Percentiles rank a stretch among this genome's conserved stretches.
phyloP scores from a whole-genome alignment of 2,888 invertebrate genomes.

The Ctena decussata region DNA sequence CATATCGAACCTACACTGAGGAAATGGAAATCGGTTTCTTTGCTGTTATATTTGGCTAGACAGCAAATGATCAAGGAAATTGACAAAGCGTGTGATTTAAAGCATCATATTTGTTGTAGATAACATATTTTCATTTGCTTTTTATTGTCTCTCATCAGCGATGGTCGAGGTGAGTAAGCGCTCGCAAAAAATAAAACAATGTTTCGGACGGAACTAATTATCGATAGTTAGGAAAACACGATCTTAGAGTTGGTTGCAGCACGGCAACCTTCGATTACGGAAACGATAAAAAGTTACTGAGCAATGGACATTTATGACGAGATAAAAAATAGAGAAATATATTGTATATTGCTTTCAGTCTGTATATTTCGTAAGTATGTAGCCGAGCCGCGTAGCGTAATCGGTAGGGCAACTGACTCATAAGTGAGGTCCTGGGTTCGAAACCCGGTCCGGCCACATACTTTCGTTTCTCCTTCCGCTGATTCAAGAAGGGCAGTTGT shows the following conservation, averaged over 20 bases:
- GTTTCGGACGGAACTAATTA: constrained; percentile 10
- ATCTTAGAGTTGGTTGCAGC: background rate
- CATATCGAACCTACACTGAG: background rate
- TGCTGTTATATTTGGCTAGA: constrained; percentile 18
- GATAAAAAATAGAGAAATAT: too few species aligned
- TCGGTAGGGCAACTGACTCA: too few species aligned
- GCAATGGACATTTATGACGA: background rate
- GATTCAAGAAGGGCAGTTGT: too few species aligned
- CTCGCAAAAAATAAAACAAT: background rate
- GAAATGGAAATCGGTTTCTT: constrained; percentile 24
- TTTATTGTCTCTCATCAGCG: constrained; percentile 16
- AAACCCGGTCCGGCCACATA: too few species aligned
- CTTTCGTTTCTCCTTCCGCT: too few species aligned
- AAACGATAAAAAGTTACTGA: background rate
- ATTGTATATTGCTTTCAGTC: too few species aligned
- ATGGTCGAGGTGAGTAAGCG: constrained; percentile 3
- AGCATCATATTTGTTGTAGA: constrained; percentile 15
- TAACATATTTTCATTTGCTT: constrained; percentile 23
- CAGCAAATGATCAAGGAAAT: constrained; percentile 18
- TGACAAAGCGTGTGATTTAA: constrained; percentile 31
- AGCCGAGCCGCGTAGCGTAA: too few species aligned
- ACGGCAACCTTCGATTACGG: background rate
- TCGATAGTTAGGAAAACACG: background rate
- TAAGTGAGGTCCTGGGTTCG: too few species aligned
- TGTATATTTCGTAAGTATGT: too few species aligned